Conservation (phyloP, 2,888 invertebrate species). For the Mythimna pallens region DNA sequence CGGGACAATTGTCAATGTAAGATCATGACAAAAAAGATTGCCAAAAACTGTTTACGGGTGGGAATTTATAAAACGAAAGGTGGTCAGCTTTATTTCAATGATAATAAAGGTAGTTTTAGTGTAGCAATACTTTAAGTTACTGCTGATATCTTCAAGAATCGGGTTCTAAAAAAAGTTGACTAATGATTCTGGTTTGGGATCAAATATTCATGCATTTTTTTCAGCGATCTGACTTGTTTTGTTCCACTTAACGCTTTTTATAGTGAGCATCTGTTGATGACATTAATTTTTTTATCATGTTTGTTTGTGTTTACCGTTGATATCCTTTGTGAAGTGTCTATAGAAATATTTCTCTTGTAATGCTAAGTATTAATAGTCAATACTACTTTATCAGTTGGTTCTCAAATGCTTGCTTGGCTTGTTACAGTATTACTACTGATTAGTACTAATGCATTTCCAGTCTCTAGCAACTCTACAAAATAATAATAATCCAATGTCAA, state of each 20-base stretch:
- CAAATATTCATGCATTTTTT: slow-evolving; percentile 89
- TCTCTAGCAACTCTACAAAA: neutral
- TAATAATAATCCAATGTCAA: slow-evolving; percentile 9
- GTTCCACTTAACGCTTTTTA: slow-evolving; percentile 89
- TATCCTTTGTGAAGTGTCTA: slow-evolving; percentile 48
- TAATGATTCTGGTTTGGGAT: slow-evolving; percentile 90
- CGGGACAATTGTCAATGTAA: slow-evolving; percentile 82
- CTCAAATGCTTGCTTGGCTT: neutral
- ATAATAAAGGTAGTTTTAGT: slow-evolving; percentile 67
- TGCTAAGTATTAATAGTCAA: neutral
- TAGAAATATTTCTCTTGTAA: slow-evolving; percentile 25
- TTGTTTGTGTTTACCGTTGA: slow-evolving; percentile 69
- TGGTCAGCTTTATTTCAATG: slow-evolving; percentile 50
- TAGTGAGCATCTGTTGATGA: slow-evolving; percentile 86
- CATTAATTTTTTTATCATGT: slow-evolving; percentile 78
- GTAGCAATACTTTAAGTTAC: neutral
- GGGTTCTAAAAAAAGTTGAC: slow-evolving; percentile 84
- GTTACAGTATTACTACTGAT: neutral
- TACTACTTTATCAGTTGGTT: neutral
- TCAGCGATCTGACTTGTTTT: slow-evolving; percentile 81
- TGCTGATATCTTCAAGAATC: slow-evolving; percentile 29
- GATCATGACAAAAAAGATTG: slow-evolving; percentile 77
- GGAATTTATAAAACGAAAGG: neutral
- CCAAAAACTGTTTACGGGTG: slow-evolving; percentile 51
- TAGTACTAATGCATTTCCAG: neutral